Evolutionary conservation across 2,797 vertebrate genomes (phyloP), one percentile per base, ranked within the genome.

Genomic region (Enteromius trimaculatus): DNA sequence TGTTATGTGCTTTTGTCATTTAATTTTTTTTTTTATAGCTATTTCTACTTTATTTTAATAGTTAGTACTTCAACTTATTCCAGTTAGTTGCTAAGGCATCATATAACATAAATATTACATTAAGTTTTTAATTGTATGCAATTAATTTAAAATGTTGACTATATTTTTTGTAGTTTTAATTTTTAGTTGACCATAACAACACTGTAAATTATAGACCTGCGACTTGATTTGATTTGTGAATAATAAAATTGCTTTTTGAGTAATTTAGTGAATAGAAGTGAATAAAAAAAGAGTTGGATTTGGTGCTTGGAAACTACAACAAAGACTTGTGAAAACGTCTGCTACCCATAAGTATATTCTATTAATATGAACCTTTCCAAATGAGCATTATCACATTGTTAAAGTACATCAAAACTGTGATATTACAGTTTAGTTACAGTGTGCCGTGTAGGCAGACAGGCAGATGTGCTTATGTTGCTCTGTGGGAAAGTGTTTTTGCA

Each of bases 401-500:
- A 66, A 29, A 31, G 66, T 39, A 39, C 9, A 64, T 64, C 11
- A 34, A 37, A 81, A 37, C 42, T 39, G 80, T 34, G 21, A 74
- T 51, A 64, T 37, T 49, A 42, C 29, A 26, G 70, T 81, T 65
- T 3, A 64, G 2, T 60, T 44, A 55, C 44, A 58, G 11, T 51
- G 39, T 37, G 49, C 31, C 1, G 37, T 65, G 64, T n/a, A 47
- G 47, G 69, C 77, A 64, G 72, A 53, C 47, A 55, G 34, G 47
- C n/a, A 58, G 74, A 71, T 34, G 44, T 80, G 69, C 37, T 44
- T 65, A 49, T 47, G 79, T 47, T 83, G 83, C 70, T 69, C 81
- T 86, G 78, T 80, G 83, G 80, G 87, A 82, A 79, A 79, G 81
- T 47, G 65, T 66, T 58, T 64, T 23, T 75, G 82, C 49, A 79